A percentile compares a stretch with the other conserved stretches of the same genome.
Conservation (phyloP, 2,113 vertebrate species). For the Thalassoma bifasciatum region DNA sequence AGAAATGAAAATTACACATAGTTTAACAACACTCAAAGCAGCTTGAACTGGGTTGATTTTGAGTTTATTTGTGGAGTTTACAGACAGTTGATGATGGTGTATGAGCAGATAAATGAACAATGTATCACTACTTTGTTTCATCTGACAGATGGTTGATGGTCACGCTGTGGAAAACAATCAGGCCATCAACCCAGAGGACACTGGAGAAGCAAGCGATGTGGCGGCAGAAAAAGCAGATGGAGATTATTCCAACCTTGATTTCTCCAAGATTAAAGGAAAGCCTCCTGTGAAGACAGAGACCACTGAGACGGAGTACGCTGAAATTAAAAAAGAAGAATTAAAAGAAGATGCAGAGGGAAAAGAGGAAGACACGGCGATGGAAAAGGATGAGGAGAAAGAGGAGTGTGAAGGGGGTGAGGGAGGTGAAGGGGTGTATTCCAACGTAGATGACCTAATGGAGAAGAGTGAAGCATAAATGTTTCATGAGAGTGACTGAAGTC, state of each 20-base stretch:
- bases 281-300: not conserved
- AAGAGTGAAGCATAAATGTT: conserved; percentile 8
- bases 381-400: conserved; percentile 6
- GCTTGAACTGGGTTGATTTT: too few species aligned
- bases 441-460: conserved; percentile 32
- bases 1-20: not conserved
- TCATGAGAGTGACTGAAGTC: not conserved
- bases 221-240: conserved; percentile 31
- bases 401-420: not conserved
- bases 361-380: conserved; percentile 23
- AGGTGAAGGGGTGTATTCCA: conserved; percentile 53
- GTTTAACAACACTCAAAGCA: not conserved
- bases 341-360: not conserved
- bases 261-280: conserved; percentile 55
- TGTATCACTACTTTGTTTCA: not conserved
- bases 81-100: not conserved
- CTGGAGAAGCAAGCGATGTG: not conserved
- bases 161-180: conserved; percentile 33
- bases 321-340: conserved; percentile 59
- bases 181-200: not conserved
- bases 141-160: conserved; percentile 34
- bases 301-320: conserved; percentile 68
- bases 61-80: too few species aligned
- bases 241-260: conserved; percentile 76
- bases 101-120: not conserved